Base-by-base conservation (phyloP, 2,797 vertebrate genomes). In the Microchirus variegatus region DNA sequence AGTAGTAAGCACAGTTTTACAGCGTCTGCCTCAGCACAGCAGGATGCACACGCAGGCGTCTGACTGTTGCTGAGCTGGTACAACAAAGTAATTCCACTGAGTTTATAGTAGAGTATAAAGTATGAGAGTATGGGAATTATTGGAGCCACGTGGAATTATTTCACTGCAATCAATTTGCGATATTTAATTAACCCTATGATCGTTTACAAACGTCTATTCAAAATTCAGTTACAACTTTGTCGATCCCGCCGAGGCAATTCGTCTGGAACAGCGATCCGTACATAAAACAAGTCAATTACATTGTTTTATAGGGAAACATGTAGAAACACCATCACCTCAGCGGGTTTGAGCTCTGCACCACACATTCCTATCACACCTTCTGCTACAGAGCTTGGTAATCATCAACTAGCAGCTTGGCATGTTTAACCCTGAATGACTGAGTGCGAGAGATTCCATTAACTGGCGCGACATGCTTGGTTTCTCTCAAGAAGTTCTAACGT, bases 371-470 rank as follows among this genome's bases (percentile, higher is more conserved):
- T 47, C 50, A 43, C 60, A 40, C 70, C 60, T 66, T 45, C 70
- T 16, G 43, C 16, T 14, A 36, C 37, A 13, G 42, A 14, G 58
- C 44, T 64, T 57, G 56, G 18, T 51, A 73, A 70, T 75, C 53
- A 75, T 58, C 63, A 37, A 59, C 64, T 53, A 67, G 67, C 70
- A 41, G 78, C 64, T 67, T 76, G 57, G 17, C 56, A 13, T 63
- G 75, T 77, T 68, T 75, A 79, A 78, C 70, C 12, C 15, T 41
- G 65, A 50, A 42, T 53, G 54, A 37, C 67, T 13, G 52, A 71
- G 60, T 43, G 62, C 45, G 26, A 40, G 35, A 42, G 58, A 53
- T 11, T 67, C 59, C 43, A 19, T 61, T 44, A 52, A 65, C 60
- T n/a, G 40, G 48, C 59, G 5, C 45, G 2, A 41, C 60, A 10